These are phyloP conservation scores for Drosophila navojoa DNA, from an alignment of 1,140 invertebrate species.

Conservation along the genomic window DNA sequence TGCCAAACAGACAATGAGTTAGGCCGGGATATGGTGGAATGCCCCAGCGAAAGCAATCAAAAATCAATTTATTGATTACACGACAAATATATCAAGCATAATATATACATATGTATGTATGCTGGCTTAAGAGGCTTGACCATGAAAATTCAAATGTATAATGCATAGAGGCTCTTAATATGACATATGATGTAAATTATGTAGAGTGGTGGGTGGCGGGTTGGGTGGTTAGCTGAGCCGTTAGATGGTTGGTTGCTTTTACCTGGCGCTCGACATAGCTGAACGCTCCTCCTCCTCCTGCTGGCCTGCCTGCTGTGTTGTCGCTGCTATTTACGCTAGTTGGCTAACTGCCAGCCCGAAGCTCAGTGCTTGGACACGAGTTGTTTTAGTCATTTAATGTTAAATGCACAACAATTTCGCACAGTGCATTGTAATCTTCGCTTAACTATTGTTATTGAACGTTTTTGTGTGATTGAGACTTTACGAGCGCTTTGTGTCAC, in stretches of 20 bases:
- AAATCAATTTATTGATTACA: conserved; percentile 82
- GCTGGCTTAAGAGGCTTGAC: conserved; percentile 20
- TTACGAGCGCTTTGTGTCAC: conserved; percentile 28
- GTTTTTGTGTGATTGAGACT: conserved; percentile 2
- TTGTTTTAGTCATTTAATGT: conserved; percentile 35
- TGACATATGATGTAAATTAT: conserved; percentile 12
- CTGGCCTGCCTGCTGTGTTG: conserved; percentile 6
- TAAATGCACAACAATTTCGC: conserved; percentile 11
- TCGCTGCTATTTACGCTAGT: conserved; percentile 38
- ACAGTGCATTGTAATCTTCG: conserved; percentile 10
- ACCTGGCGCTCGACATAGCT: conserved; percentile 73
- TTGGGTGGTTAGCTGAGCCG: neutral
- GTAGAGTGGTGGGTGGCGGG: conserved; percentile 1
- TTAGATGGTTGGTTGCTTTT: conserved; percentile 14
- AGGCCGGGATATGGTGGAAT: conserved; percentile 20
- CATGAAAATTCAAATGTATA: conserved; percentile 10
- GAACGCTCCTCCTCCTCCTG: conserved; percentile 5
- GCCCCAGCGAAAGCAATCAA: conserved; percentile 62
- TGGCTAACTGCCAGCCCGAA: conserved; percentile 62
- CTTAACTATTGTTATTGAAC: conserved; percentile 6
- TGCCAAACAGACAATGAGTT: conserved; percentile 4
- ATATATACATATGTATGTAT: conserved; percentile 8
- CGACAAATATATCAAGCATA: conserved; percentile 45
- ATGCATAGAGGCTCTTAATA: conserved; percentile 11
- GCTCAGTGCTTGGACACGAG: conserved; percentile 23